Conservation (phyloP, 2,797 vertebrate species). For the Myripristis jacobus region DNA sequence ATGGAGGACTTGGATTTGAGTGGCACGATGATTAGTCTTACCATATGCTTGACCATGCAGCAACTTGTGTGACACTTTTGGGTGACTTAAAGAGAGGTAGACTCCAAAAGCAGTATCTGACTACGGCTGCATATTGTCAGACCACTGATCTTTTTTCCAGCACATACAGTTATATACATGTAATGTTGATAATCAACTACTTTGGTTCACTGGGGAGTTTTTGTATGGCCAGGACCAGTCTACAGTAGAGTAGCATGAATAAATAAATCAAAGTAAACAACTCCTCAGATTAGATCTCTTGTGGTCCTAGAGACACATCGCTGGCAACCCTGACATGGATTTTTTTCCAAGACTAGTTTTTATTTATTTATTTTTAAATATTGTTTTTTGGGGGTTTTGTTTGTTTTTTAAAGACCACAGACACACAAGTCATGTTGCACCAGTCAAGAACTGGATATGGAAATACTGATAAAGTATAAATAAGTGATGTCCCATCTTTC, state of each 20-base stretch:
- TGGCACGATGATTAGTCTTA: constrained; percentile 17
- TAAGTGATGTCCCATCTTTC: too few species aligned
- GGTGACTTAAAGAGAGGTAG: not conserved
- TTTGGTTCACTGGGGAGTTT: not conserved
- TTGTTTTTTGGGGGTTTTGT: too few species aligned
- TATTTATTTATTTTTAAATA: not conserved
- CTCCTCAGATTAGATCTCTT: too few species aligned
- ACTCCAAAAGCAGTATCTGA: not conserved
- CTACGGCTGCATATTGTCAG: not conserved
- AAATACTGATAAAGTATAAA: not conserved
- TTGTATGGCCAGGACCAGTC: not conserved
- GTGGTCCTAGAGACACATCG: not conserved
- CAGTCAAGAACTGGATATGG: not conserved
- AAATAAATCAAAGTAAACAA: not conserved
- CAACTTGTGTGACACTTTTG: not conserved
- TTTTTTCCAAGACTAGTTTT: not conserved
- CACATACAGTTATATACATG: not conserved
- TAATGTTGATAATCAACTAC: not conserved
- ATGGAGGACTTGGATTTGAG: constrained; percentile 50
- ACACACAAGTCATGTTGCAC: not conserved
- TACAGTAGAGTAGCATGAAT: too few species aligned
- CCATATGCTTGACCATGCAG: constrained; percentile 39
- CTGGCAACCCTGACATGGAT: not conserved
- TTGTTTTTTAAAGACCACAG: too few species aligned
- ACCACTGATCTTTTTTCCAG: not conserved